Conservation (phyloP, 1,140 invertebrate genomes). For the Pantala flavescens region DNA sequence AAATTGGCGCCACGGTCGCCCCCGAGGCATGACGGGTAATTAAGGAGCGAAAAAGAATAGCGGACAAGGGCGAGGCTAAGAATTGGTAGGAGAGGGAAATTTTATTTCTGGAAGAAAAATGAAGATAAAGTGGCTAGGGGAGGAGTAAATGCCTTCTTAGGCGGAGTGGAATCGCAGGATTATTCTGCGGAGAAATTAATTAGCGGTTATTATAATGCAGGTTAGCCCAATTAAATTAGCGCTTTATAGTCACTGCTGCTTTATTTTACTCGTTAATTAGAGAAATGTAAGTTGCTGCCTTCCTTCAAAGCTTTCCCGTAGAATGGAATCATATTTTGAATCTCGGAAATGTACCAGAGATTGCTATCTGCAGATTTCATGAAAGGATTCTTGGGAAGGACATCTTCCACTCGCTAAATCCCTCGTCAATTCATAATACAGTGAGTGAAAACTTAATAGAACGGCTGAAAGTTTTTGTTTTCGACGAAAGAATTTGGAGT, state of each 20-base stretch:
- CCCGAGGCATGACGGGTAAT: not conserved
- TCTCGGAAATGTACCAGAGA: too few species aligned
- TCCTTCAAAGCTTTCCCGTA: not conserved
- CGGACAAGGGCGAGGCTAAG: not conserved
- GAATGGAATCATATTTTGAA: too few species aligned
- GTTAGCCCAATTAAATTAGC: not conserved
- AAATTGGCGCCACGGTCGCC: too few species aligned
- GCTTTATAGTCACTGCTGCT: not conserved
- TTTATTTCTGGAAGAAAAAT: not conserved
- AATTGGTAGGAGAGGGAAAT: not conserved
- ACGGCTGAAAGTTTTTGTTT: too few species aligned
- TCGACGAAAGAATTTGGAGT: too few species aligned
- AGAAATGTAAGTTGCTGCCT: not conserved
- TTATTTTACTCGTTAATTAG: not conserved
- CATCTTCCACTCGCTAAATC: too few species aligned
- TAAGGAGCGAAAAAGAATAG: not conserved
- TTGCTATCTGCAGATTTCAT: too few species aligned
- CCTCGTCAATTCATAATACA: too few species aligned
- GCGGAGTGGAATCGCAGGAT: too few species aligned
- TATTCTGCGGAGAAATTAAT: not conserved
- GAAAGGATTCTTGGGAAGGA: too few species aligned
- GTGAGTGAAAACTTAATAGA: too few species aligned
- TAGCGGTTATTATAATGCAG: slow-evolving; percentile 7
- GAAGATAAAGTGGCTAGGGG: not conserved
- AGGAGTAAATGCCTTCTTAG: too few species aligned